Conservation (phyloP, 2,888 invertebrate species). For the Xylophagus ater region DNA sequence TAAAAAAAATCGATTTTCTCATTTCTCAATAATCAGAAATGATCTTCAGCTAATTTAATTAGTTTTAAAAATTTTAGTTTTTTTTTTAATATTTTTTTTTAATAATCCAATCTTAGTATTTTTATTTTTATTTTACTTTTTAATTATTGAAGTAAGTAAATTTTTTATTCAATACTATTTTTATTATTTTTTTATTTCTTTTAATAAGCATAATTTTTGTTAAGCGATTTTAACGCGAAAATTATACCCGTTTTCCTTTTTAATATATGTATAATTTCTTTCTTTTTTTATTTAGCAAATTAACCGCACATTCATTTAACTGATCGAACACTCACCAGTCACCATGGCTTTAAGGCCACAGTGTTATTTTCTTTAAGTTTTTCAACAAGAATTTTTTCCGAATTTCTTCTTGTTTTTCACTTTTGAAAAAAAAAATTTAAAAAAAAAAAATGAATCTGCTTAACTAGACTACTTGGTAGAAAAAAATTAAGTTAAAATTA, state of each 20-base stretch:
- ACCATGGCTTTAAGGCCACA: conserved; percentile 38
- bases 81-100: background rate
- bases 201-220: conserved; percentile 1
- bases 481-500: conserved; percentile 8
- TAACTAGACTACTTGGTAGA: conserved; percentile 9
- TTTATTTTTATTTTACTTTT: no score
- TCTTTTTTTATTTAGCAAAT: no score
- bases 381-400: conserved; percentile 11
- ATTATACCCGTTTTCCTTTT: no score
- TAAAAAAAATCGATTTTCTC: no score
- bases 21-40: background rate
- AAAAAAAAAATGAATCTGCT: background rate
- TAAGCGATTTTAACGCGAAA: no score
- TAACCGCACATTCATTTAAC: conserved; percentile 2
- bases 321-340: conserved; percentile 33
- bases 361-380: conserved; percentile 19
- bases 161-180: no score
- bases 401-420: conserved; percentile 13
- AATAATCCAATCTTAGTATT: no score
- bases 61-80: conserved; percentile 5
- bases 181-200: conserved; percentile 5
- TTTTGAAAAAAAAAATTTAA: conserved; percentile 13
- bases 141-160: conserved; percentile 1
- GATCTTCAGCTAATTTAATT: conserved; percentile 11
- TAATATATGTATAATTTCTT: no score